A percentile compares a stretch with the other conserved stretches of the same genome.
These are phyloP conservation scores for Bombylius major DNA, from an alignment of 2,888 invertebrate species.

Conservation along the genomic window DNA sequence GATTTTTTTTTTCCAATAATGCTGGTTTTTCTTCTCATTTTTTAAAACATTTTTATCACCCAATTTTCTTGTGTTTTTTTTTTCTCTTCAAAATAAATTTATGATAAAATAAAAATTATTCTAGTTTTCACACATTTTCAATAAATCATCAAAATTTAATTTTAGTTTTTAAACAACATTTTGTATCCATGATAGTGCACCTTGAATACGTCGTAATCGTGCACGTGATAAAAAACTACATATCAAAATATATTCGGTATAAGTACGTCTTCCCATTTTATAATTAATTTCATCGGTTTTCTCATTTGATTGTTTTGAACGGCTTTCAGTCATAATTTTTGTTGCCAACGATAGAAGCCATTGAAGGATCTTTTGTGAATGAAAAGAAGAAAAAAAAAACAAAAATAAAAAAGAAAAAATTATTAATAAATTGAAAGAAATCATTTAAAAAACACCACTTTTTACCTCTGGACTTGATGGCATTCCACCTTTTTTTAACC, in stretches of 20 bases:
- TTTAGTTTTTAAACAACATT: slow-evolving; percentile 19
- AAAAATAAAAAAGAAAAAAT: slow-evolving; percentile 7
- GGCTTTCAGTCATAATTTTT: slow-evolving; percentile 57
- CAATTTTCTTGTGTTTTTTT: no score
- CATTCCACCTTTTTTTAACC: slow-evolving; percentile 44
- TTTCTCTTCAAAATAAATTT: no score
- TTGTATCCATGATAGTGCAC: slow-evolving; percentile 54
- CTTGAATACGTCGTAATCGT: slow-evolving; percentile 45
- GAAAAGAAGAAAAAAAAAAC: no score
- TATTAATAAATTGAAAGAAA: neutral
- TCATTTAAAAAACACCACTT: no score
- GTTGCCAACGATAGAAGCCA: slow-evolving; percentile 63
- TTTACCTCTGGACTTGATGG: slow-evolving; percentile 50
- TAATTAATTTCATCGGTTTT: slow-evolving; percentile 14
- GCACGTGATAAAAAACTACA: slow-evolving; percentile 54
- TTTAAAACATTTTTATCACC: no score
- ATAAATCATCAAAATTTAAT: neutral
- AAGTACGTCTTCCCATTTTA: slow-evolving; percentile 44
- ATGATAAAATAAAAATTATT: no score
- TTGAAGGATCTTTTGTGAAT: slow-evolving; percentile 49
- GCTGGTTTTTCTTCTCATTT: no score
- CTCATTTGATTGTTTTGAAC: slow-evolving; percentile 18
- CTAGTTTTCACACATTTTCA: no score
- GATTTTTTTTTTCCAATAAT: no score
- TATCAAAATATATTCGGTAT: slow-evolving; percentile 58